These are phyloP conservation scores for Acanthurus leucopareius DNA, from an alignment of 2,797 vertebrate species.

Conservation along the genomic window DNA sequence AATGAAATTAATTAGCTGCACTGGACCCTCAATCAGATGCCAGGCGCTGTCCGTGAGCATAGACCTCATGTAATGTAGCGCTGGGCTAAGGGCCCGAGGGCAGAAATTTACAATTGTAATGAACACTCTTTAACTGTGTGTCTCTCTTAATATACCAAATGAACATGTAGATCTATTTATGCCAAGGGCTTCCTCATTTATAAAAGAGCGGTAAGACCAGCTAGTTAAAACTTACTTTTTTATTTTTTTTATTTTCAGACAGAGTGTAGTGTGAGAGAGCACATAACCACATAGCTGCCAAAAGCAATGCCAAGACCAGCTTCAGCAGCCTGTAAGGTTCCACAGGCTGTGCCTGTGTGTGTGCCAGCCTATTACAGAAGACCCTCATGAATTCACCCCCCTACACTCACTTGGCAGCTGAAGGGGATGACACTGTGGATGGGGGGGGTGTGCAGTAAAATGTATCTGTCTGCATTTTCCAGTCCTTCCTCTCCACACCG, in stretches of 20 bases:
- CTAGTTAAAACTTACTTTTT: conserved; percentile 88
- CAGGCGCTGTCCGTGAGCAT: conserved; percentile 98
- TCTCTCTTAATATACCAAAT: conserved; percentile 97
- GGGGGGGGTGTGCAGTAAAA: conserved; percentile 61
- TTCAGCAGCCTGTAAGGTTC: conserved; percentile 78
- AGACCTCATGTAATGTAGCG: conserved; percentile 98
- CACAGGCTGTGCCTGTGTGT: conserved; percentile 76
- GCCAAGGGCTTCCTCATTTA: conserved; percentile 92
- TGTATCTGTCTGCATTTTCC: conserved; percentile 72
- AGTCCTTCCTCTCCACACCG: conserved; percentile 52
- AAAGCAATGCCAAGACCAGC: conserved; percentile 81
- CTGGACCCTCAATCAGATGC: conserved; percentile 99
- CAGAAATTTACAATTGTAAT: conserved; percentile 99
- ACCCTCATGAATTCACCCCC: conserved; percentile 77
- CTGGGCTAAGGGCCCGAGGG: conserved; percentile 94
- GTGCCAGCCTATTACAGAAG: conserved; percentile 82
- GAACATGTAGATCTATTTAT: conserved; percentile 96
- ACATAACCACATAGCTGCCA: conserved; percentile 84
- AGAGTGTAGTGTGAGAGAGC: conserved; percentile 85
- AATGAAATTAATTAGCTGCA: conserved; percentile 99
- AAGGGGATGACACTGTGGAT: conserved; percentile 71
- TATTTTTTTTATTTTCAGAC: conserved; percentile 58
- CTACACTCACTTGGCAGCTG: conserved; percentile 77
- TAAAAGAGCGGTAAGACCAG: conserved; percentile 90
- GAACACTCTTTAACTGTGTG: conserved; percentile 99